Conservation (phyloP, 2,888 invertebrate species). For the Macroteleia sp. region DNA sequence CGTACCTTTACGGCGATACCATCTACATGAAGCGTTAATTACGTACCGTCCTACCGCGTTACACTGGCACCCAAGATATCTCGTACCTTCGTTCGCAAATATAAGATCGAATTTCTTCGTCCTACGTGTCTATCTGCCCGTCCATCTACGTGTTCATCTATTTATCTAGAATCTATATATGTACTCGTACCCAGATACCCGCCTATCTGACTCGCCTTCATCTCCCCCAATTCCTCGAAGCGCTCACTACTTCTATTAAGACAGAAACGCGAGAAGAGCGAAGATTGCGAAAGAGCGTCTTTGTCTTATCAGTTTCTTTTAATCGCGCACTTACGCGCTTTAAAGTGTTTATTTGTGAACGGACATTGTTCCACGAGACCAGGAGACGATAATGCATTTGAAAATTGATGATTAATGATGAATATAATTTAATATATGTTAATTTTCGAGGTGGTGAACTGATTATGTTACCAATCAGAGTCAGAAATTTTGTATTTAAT, state of each 20-base stretch:
- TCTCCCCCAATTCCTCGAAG: slow-evolving; percentile 56
- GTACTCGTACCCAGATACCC: slow-evolving; percentile 42
- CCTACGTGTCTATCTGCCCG: slow-evolving; percentile 59
- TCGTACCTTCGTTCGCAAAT: slow-evolving; percentile 68
- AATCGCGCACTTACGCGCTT: slow-evolving; percentile 45
- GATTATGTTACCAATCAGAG: too few relatives aligned
- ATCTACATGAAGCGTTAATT: slow-evolving; percentile 84
- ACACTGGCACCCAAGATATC: slow-evolving; percentile 80
- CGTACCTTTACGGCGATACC: slow-evolving; percentile 76
- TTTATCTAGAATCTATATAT: slow-evolving; percentile 51
- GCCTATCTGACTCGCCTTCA: slow-evolving; percentile 51
- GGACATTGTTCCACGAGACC: slow-evolving; percentile 14
- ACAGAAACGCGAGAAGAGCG: slow-evolving; percentile 45
- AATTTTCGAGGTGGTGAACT: too few relatives aligned
- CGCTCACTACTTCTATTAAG: slow-evolving; percentile 48
- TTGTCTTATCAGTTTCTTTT: slow-evolving; percentile 49
- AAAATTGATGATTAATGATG: slow-evolving; percentile 23
- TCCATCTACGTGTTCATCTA: slow-evolving; percentile 55
- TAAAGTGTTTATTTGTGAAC: slow-evolving; percentile 36
- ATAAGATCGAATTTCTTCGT: slow-evolving; percentile 74
- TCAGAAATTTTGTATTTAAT: too few relatives aligned
- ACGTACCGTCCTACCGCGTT: slow-evolving; percentile 82
- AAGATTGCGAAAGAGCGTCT: slow-evolving; percentile 34
- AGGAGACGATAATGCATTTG: slow-evolving; percentile 21
- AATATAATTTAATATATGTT: slow-evolving; percentile 3